phyloP scores from a whole-genome alignment of 2,888 invertebrate genomes.

The Aphrophora alni region DNA sequence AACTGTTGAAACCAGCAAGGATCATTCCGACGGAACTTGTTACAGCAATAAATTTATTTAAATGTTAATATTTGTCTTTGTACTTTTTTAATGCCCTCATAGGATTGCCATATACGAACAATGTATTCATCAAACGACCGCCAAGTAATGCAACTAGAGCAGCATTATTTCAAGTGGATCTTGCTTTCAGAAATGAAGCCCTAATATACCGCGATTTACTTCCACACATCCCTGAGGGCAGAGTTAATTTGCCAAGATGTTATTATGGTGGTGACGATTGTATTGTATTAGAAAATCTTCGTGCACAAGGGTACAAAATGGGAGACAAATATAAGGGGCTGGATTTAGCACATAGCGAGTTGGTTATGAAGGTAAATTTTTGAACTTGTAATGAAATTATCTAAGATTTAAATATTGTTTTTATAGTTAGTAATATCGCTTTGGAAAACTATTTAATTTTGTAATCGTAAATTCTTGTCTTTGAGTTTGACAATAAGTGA shows the following conservation, averaged over 20 bases:
- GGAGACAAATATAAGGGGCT: not conserved
- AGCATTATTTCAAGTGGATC: not conserved
- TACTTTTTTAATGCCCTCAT: too few relatives aligned
- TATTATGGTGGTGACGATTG: constrained; percentile 10
- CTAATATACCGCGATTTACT: constrained; percentile 2
- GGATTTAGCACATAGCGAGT: not conserved
- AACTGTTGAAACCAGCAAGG: too few relatives aligned
- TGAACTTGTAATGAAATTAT: too few relatives aligned
- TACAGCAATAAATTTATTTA: too few relatives aligned
- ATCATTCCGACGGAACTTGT: too few relatives aligned
- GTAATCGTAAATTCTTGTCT: too few relatives aligned
- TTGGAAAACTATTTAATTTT: too few relatives aligned
- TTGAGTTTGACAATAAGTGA: too few relatives aligned
- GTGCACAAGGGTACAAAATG: constrained; percentile 10
- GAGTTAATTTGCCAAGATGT: not conserved
- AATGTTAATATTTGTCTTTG: too few relatives aligned
- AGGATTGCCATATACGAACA: constrained; percentile 17
- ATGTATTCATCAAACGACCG: constrained; percentile 19
- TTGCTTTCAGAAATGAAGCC: constrained; percentile 26
- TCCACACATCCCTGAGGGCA: not conserved
- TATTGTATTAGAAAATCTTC: constrained; percentile 25
- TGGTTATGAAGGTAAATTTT: constrained; percentile 22
- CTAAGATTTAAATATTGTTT: too few relatives aligned
- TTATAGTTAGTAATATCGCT: too few relatives aligned
- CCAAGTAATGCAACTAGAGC: not conserved